Percentiles rank a stretch among this genome's conserved stretches.
phyloP scores from a whole-genome alignment of 2,797 vertebrate genomes.

The Cyprinodon diabolis region DNA sequence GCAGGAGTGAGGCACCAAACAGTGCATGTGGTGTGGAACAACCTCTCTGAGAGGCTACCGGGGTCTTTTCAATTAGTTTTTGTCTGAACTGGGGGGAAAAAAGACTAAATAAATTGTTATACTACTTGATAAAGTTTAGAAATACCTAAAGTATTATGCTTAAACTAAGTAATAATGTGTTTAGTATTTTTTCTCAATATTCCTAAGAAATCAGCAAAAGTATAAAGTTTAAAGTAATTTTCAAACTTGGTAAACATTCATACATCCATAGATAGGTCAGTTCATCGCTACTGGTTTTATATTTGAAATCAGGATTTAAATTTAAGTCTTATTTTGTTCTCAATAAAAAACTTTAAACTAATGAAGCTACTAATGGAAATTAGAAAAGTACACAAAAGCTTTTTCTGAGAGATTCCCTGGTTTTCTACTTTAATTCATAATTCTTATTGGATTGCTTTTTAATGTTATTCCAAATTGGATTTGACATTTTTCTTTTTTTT shows the following conservation, averaged over 20 bases:
- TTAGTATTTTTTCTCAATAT: not conserved
- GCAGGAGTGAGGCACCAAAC: conserved; percentile 26
- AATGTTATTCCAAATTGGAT: not conserved
- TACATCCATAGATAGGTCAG: not conserved
- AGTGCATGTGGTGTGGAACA: conserved; percentile 4
- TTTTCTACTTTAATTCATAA: not conserved
- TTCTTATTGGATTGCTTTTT: not conserved
- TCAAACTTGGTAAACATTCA: not conserved
- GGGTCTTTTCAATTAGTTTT: not conserved
- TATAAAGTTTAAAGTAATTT: too few relatives aligned
- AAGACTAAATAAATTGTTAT: not conserved
- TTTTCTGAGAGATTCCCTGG: not conserved
- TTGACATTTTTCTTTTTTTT: not conserved
- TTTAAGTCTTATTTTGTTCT: not conserved
- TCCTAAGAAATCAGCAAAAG: not conserved
- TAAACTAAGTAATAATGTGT: not conserved
- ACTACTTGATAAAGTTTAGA: not conserved
- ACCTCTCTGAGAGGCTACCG: not conserved
- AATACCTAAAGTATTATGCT: not conserved
- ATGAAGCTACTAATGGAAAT: not conserved
- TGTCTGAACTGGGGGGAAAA: not conserved
- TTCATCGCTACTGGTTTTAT: not conserved
- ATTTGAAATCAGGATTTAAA: not conserved
- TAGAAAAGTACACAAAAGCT: not conserved
- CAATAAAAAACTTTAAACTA: not conserved